Base-by-base conservation (phyloP, 2,113 vertebrate species). In the Delphinus delphis region DNA sequence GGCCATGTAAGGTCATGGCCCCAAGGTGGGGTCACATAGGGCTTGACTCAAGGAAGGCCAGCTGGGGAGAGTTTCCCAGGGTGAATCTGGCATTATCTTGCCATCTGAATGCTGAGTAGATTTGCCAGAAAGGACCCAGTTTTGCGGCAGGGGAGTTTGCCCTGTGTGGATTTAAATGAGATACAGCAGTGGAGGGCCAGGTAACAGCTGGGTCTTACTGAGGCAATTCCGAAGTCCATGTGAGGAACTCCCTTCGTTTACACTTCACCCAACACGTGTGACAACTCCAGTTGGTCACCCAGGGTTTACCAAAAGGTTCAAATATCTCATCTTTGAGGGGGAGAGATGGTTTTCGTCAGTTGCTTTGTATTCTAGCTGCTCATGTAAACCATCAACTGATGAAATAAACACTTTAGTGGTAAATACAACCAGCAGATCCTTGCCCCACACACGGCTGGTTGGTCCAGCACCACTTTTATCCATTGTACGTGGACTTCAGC, bases 1-100 rank as follows among this genome's bases (percentile, higher is more conserved):
- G 99, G 98, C 97, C 97, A 95, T 89, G 95, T 96, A 79, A 92
- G 96, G 91, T 98, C 97, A 98, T 91, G 95, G 84, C 13, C 89
- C 82, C 55, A 15, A 0, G 0, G 12, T 58, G 95, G 95, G 96
- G 95, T 90, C 87, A 41, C 67, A 3, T 0, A 0, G 62, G 23
- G 10, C 62, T 71, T 71, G 47, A 60, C n/a, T 8, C 1, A 1
- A 58, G 55, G 76, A 65, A 71, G 65, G 18, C 14, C 31, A 9
- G 47, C 95, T 85, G 2, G 47, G 13, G 11, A 31, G 36, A 95
- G 94, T 55, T 60, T 81, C 31, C 8, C 20, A 1, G 1, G 8
- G 10, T 23, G 13, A 58, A 20, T 33, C 5, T 36, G 10, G 20
- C 26, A 25, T 41, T 38, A 2, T 18, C 62, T 93, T 33, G 7